phyloP scores from a whole-genome alignment of 2,797 vertebrate species.

The Leuciscus waleckii region DNA sequence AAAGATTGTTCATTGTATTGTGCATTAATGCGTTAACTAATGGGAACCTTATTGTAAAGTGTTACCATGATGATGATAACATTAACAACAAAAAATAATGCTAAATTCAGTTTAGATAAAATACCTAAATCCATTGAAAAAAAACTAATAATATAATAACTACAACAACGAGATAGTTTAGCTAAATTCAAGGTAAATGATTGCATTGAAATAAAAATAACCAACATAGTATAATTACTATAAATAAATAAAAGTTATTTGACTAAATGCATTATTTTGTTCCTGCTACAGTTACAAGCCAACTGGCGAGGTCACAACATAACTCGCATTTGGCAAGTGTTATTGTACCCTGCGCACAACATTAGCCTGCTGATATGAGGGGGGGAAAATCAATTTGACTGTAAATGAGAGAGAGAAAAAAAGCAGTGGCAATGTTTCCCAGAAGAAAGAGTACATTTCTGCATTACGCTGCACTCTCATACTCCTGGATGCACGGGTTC shows the following conservation, averaged over 20 bases:
- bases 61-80: too few species aligned
- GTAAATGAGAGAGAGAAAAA: background rate
- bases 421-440: background rate
- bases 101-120: background rate
- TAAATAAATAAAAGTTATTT: background rate
- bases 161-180: background rate
- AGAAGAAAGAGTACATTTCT: background rate
- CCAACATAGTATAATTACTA: background rate
- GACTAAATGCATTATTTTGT: background rate
- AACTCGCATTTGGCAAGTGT: background rate
- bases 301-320: background rate
- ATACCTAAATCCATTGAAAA: background rate
- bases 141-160: background rate
- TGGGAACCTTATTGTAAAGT: too few species aligned
- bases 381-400: background rate
- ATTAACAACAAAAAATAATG: background rate
- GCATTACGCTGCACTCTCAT: background rate
- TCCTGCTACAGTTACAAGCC: background rate
- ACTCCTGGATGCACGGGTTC: conserved; percentile 17
- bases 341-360: background rate
- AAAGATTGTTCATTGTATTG: too few species aligned
- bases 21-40: too few species aligned
- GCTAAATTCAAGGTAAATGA: background rate
- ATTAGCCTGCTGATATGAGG: conserved; percentile 2
- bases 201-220: background rate